Conservation (phyloP, 2,797 vertebrate genomes). For the Rhadinocentrus ornatus region DNA sequence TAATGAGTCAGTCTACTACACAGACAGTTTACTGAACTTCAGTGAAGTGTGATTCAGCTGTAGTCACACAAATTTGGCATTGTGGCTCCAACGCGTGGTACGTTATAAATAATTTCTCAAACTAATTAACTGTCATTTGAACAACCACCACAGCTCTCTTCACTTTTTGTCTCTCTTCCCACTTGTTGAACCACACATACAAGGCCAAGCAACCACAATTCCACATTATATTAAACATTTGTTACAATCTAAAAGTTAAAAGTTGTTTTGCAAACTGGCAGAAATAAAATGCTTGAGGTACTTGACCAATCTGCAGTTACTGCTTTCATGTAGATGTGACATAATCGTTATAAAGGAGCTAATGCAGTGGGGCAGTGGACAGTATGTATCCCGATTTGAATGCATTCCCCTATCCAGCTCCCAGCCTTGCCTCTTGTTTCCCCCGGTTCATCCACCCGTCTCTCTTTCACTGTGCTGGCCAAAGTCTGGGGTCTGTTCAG, state of each 20-base stretch:
- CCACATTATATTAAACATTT: not conserved
- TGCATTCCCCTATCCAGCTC: slow-evolving; percentile 31
- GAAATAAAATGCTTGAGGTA: not conserved
- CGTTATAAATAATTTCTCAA: not conserved
- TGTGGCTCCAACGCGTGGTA: not conserved
- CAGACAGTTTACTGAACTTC: not conserved
- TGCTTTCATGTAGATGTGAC: not conserved
- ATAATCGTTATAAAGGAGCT: not conserved
- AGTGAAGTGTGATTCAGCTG: not conserved
- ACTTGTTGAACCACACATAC: not conserved
- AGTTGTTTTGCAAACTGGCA: not conserved
- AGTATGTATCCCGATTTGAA: not conserved
- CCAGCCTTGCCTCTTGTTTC: slow-evolving; percentile 56
- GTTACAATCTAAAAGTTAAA: not conserved
- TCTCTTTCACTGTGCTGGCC: slow-evolving; percentile 41
- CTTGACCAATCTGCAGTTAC: not conserved
- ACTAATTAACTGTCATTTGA: not conserved
- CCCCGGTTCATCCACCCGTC: slow-evolving; percentile 44
- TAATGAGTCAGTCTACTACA: not conserved
- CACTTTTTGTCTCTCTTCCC: not conserved
- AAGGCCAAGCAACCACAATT: not conserved
- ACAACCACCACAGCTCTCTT: not conserved
- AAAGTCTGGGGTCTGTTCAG: slow-evolving; percentile 64
- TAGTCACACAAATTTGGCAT: not conserved
- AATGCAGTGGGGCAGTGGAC: not conserved